Percentiles rank a stretch among this genome's conserved stretches.
phyloP scores from a whole-genome alignment of 2,888 invertebrate species.

The Dasysyrphus albostriatus region DNA sequence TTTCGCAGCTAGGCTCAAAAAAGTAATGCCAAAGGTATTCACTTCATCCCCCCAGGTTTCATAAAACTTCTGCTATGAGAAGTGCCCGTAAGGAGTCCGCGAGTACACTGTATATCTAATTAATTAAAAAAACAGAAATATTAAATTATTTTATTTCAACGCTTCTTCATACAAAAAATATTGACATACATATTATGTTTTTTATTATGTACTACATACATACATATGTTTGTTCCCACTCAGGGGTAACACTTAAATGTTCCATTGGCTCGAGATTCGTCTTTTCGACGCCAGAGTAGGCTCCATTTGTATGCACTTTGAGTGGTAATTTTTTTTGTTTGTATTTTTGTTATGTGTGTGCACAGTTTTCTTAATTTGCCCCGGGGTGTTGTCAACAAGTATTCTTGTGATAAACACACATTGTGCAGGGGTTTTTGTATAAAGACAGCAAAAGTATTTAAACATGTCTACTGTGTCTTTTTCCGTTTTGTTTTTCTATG shows the following conservation, averaged over 20 bases:
- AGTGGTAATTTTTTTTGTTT: slow-evolving; percentile 37
- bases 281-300: slow-evolving; percentile 57
- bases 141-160: slow-evolving; percentile 6
- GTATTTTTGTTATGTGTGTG: slow-evolving; percentile 49
- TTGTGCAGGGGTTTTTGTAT: slow-evolving; percentile 20
- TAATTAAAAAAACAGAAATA: not conserved
- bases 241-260: slow-evolving; percentile 39
- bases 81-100: too few species aligned
- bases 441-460: slow-evolving; percentile 27
- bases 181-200: slow-evolving; percentile 54
- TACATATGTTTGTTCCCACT: slow-evolving; percentile 16
- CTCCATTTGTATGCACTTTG: slow-evolving; percentile 41
- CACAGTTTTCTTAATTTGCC: slow-evolving; percentile 64
- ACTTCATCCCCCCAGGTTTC: too few species aligned
- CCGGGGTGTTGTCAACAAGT: slow-evolving; percentile 65
- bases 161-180: slow-evolving; percentile 35
- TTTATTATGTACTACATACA: not conserved
- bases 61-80: too few species aligned
- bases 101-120: too few species aligned
- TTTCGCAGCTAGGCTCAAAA: too few species aligned
- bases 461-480: slow-evolving; percentile 18
- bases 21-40: too few species aligned
- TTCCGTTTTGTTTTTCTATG: not conserved
- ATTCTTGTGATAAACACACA: slow-evolving; percentile 47
- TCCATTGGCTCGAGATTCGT: slow-evolving; percentile 47